Evolutionary conservation across 2,797 vertebrate genomes (phyloP).

Genomic region (Lagorchestes hirsutus): DNA sequence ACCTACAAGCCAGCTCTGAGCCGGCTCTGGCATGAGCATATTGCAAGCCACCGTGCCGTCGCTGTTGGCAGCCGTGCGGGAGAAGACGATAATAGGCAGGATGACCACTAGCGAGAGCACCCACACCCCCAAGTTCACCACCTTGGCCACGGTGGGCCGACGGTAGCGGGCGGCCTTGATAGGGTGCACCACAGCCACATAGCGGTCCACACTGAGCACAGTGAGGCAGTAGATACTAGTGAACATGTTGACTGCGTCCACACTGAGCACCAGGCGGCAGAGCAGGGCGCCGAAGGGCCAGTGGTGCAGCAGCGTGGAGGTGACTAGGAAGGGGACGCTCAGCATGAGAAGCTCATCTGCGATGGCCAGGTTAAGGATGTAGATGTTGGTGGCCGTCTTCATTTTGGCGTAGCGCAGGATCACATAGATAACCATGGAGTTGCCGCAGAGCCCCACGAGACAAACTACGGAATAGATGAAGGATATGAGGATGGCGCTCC

Average conservation of each 20-base stretch:
- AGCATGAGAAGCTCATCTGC: conserved; percentile 95
- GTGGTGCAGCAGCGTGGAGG: conserved; percentile 92
- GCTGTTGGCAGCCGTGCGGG: conserved; percentile 91
- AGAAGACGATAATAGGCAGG: conserved; percentile 93
- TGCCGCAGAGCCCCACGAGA: conserved; percentile 92
- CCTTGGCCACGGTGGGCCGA: conserved; percentile 92
- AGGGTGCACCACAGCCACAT: conserved; percentile 94
- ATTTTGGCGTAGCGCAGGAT: conserved; percentile 95
- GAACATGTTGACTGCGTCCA: conserved; percentile 96
- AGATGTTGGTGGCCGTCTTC: conserved; percentile 95
- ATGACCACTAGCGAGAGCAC: conserved; percentile 93
- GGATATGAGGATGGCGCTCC: conserved; percentile 94
- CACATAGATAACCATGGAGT: conserved; percentile 95
- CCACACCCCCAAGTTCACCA: conserved; percentile 94
- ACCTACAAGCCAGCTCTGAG: conserved; percentile 91
- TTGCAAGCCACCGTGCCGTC: conserved; percentile 94
- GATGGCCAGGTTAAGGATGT: conserved; percentile 93
- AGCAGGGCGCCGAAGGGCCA: conserved; percentile 94
- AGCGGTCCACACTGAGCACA: conserved; percentile 93
- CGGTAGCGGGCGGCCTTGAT: conserved; percentile 93
- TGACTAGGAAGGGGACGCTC: conserved; percentile 94
- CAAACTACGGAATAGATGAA: conserved; percentile 95
- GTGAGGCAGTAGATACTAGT: conserved; percentile 95
- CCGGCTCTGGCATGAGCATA: conserved; percentile 94
- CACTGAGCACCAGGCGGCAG: conserved; percentile 93